Base-by-base conservation (phyloP, 2,888 invertebrate species). In the Drosophila recens region DNA sequence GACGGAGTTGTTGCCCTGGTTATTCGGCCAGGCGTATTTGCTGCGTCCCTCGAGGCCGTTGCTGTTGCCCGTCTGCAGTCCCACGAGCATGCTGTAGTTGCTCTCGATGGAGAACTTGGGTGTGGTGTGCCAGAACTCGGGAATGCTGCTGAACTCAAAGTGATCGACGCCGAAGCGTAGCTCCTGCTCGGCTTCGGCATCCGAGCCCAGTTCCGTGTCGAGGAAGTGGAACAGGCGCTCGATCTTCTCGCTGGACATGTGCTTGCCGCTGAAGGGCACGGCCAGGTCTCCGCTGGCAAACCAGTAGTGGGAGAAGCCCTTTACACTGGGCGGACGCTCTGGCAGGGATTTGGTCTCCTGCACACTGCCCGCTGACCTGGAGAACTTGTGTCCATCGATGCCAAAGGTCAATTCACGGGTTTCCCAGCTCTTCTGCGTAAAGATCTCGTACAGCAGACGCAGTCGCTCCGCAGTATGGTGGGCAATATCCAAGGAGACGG, bases 291-390 rank as follows among this genome's bases (percentile, higher is more conserved):
- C 91, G 20, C 83, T 90, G 17, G 91, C 90, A 59, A 92, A 90
- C 92, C 92, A 92, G 59, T 91, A 92, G n/a, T 92, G 90, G 0
- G 92, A 92, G 69, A 75, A 74, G 2, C 75, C 88, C 36, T 89
- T 82, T 0, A 67, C 63, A 10, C 67, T 74, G 0, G 89, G 76
- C 0, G 85, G 73, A 3, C 74, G 73, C 38, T 80, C 79, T 0
- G 83, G 80, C 40, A 82, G 53, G 1, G 38, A 5, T 23, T 67
- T 63, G 0, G 54, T n/a, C 1, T 57, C 49, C 13, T 59, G 36
- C 0, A 1, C 5, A 5, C 27, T 43, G 3, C 27, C 27, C 5
- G 42, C 38, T 3, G 65, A 52, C 1, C 68, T 52, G 5, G 71
- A 73, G n/a, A 90, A 92, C 52, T 88, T 89, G 30, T 90, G 79